Base-by-base conservation (phyloP, 1,140 invertebrate species). In the Hetaerina americana region DNA sequence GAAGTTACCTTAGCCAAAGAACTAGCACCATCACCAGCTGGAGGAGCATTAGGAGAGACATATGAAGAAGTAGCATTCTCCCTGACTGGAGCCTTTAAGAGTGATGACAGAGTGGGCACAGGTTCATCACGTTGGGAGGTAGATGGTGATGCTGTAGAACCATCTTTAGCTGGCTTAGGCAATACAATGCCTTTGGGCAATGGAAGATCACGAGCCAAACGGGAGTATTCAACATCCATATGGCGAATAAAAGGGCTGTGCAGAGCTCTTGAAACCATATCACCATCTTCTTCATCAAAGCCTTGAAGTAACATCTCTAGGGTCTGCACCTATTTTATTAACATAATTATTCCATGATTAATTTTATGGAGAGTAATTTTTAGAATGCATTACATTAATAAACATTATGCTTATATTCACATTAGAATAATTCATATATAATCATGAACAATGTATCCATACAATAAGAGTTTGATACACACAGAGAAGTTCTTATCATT, bases 161-260 rank as follows among this genome's bases (percentile, higher is more conserved):
- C 79, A 24, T 90, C 84, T 73, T 82, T 83, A 40, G 85, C 84
- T 71, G 85, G 87, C 6, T 85, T 85, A 1, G 85, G 79, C 10
- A 84, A 81, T 66, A 85, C 82, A n/a, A 84, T 79, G 0, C 84
- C 84, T 75, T 88, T 82, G 0, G 91, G 92, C 73, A 93, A 79
- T 25, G 88, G 88, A 76, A 96, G 83, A 75, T 88, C 88, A 74
- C 90, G 81, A 0, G 94, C 93, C 70, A 97, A 81, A 76, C 90
- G 88, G 0, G 93, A 86, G 81, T 96, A 97, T 77, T 96, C 95
- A 27, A 96, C 91, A 79, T 98, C 95, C 94, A 97, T 95, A 76
- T 94, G 93, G 73, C 93, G 91, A 71, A 98, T 96, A 78, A 97
- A 96, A 1, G 95, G 89, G 77, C 87, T 88, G 68, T 89, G 88